These are phyloP conservation scores for Oncorhynchus masou DNA, from an alignment of 2,113 vertebrate species.

Conservation along the genomic window DNA sequence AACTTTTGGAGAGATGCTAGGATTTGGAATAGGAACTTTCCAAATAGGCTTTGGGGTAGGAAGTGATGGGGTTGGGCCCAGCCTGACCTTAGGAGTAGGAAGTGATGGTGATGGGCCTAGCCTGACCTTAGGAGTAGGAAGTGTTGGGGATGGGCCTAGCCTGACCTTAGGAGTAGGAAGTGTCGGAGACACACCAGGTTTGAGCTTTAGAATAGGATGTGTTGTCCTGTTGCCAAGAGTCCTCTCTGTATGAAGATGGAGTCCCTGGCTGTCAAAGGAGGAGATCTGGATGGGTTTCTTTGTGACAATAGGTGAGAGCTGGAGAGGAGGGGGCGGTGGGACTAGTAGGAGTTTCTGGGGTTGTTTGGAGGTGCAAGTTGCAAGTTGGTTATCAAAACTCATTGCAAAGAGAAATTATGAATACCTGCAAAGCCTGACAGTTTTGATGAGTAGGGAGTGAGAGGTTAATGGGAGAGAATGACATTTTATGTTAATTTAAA, in stretches of 20 bases:
- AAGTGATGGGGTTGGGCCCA: constrained; percentile 29
- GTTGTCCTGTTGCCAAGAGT: constrained; percentile 39
- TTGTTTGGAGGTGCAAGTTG: constrained; percentile 39
- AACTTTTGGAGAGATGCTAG: constrained; percentile 40
- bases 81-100: too few species aligned
- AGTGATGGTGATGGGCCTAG: constrained; percentile 21
- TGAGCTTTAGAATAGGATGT: constrained; percentile 47
- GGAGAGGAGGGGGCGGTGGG: constrained; percentile 43
- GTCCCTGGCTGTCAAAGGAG: constrained; percentile 60
- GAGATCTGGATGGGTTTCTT: constrained; percentile 70
- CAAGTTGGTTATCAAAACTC: constrained; percentile 54
- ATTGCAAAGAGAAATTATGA: constrained; percentile 45
- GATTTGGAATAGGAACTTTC: constrained; percentile 25
- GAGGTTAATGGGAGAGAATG: neutral
- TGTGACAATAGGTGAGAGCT: constrained; percentile 68
- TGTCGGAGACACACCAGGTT: constrained; percentile 24
- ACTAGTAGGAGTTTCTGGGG: constrained; percentile 35
- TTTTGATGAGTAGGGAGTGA: neutral
- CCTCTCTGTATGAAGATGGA: constrained; percentile 27
- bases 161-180: neutral
- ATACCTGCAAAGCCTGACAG: constrained; percentile 12
- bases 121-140: constrained; percentile 12
- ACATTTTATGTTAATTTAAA: neutral
- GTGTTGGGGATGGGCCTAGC: neutral
- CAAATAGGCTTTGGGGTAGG: constrained; percentile 10